A percentile compares a stretch with the other conserved stretches of the same genome.
These are phyloP conservation scores for Drosophila rufa DNA, from an alignment of 1,140 invertebrate species.

Conservation along the genomic window DNA sequence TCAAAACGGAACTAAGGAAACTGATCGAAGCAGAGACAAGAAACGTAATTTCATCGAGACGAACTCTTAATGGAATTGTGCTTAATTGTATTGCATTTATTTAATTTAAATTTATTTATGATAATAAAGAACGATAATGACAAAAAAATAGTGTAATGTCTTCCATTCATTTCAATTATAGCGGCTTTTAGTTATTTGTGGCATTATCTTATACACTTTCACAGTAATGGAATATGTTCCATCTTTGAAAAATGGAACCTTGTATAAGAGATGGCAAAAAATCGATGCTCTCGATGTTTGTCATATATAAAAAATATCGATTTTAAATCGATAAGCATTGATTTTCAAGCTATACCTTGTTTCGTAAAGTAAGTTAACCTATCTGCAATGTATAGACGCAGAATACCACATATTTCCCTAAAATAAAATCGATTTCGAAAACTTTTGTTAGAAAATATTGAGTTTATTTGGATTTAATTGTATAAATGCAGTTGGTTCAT, in stretches of 20 bases:
- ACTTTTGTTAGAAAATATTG: neutral
- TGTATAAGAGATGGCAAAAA: neutral
- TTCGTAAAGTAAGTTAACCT: no score
- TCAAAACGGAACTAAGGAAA: slow-evolving; percentile 44
- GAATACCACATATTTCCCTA: no score
- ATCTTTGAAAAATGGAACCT: neutral
- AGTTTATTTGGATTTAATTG: slow-evolving; percentile 9
- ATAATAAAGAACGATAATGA: slow-evolving; percentile 82
- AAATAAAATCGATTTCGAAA: neutral
- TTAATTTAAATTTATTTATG: slow-evolving; percentile 83
- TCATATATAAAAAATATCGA: neutral
- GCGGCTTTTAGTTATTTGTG: neutral
- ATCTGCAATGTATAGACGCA: no score
- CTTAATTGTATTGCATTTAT: slow-evolving; percentile 84
- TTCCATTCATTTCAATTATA: no score
- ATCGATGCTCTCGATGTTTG: neutral
- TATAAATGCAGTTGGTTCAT: slow-evolving; percentile 34
- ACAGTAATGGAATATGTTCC: no score
- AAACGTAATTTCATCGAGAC: slow-evolving; percentile 68
- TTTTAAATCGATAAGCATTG: neutral
- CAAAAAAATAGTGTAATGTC: slow-evolving; percentile 15
- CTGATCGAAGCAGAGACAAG: slow-evolving; percentile 54
- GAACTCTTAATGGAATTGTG: slow-evolving; percentile 69
- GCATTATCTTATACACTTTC: no score
- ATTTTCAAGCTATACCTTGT: no score